Conservation (phyloP, 2,113 vertebrate genomes). For the Neopipo cinnamomea region DNA sequence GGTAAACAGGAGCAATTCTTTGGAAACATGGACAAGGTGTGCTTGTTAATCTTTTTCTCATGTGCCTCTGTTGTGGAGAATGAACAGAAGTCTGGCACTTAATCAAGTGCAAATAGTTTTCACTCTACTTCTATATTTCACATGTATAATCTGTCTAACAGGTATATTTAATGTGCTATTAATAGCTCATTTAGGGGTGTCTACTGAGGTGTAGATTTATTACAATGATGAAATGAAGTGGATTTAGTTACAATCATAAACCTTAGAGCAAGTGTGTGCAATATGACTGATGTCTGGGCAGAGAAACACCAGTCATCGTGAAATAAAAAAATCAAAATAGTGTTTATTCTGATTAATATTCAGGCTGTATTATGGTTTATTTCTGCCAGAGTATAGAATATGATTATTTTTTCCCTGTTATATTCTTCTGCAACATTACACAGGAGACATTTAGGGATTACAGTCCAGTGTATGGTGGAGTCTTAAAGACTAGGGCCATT, state of each 20-base stretch:
- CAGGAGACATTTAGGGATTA: neutral
- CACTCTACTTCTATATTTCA: neutral
- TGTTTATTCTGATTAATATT: constrained; percentile 3
- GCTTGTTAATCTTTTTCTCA: neutral
- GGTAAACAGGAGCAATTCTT: neutral
- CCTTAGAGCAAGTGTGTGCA: neutral
- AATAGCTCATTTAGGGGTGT: constrained; percentile 6
- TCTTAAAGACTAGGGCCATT: neutral
- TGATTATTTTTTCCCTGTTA: neutral
- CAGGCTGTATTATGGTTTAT: neutral
- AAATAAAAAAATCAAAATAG: neutral
- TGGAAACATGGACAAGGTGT: neutral
- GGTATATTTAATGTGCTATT: constrained; percentile 12
- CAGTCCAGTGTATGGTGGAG: neutral
- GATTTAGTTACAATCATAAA: constrained; percentile 13
- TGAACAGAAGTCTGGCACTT: neutral
- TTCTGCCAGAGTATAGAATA: neutral
- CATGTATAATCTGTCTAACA: neutral
- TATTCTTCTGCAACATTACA: neutral
- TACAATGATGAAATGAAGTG: neutral
- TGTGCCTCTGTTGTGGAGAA: neutral
- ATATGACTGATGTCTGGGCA: neutral
- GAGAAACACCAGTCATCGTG: neutral
- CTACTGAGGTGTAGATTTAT: neutral
- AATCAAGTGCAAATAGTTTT: neutral